A percentile compares a stretch with the other conserved stretches of the same genome.
Conservation (phyloP, 2,888 invertebrate genomes). For the Tiliacea citrago region DNA sequence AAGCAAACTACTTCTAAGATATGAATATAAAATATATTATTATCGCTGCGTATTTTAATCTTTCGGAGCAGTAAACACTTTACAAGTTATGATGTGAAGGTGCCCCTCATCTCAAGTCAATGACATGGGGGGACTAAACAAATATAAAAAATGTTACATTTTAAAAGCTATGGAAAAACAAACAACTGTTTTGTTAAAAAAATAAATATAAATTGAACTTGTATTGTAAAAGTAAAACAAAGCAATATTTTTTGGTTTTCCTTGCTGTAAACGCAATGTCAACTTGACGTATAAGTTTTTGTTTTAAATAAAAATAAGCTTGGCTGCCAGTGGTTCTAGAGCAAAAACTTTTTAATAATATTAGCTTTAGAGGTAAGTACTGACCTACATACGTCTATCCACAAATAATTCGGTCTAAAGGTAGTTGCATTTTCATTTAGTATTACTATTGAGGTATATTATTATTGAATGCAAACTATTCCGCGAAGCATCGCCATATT, state of each 20-base stretch:
- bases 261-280: conserved; percentile 68
- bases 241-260: conserved; percentile 67
- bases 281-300: conserved; percentile 63
- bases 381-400: not conserved
- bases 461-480: not conserved
- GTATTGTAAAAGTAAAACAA: conserved; percentile 60
- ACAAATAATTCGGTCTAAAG: not conserved
- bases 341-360: conserved; percentile 37
- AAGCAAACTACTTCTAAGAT: conserved; percentile 19
- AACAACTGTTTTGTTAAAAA: conserved; percentile 61
- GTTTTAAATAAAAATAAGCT: conserved; percentile 64
- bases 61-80: conserved; percentile 67
- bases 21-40: conserved; percentile 40
- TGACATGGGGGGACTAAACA: conserved; percentile 74
- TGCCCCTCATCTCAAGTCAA: conserved; percentile 79
- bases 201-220: conserved; percentile 68
- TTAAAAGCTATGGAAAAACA: conserved; percentile 71
- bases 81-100: conserved; percentile 76
- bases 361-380: not conserved
- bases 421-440: not conserved
- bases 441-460: too few species aligned
- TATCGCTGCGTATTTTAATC: conserved; percentile 47
- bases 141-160: conserved; percentile 75
- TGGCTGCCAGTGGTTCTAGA: conserved; percentile 51
- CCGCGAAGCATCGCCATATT: conserved; percentile 5